Base-by-base conservation (phyloP, 92 coral and sea anemone species). In the Muricea muricata region DNA sequence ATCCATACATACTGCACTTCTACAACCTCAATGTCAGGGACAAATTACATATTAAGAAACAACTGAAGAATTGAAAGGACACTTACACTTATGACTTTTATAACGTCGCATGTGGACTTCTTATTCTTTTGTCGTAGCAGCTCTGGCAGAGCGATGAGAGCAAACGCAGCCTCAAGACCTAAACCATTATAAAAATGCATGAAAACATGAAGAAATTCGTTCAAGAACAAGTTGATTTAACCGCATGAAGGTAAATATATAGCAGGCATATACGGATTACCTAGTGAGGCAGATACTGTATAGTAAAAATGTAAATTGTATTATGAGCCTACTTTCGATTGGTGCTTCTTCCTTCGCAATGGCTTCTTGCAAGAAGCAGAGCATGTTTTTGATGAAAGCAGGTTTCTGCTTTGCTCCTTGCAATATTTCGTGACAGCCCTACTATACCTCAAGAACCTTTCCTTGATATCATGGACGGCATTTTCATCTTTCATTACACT, bases 391-490 rank as follows among this genome's bases (percentile, higher is more conserved):
- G 25, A 55, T 55, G 25, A 55, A 55, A 55, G 63, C 26, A 55
- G 63, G 30, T 24, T 55, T 55, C 63, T 55, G 12, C 63, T 55
- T 55, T 55, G 63, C 7, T 55, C 63, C 30, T 24, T 55, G 63
- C 63, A 55, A 55, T 55, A 55, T 55, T 55, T 55, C 63, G 63
- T 55, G 10, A 55, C 63, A 55, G 63, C 63, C 63, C 63, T 29
- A 55, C 63, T 24, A 55, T 55, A 55, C 30, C 21, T 55, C 30
- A 55, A n/a, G 63, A 55, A 55, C 21, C 63, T 55, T 24, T 55
- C 63, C 63, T 55, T 55, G 7, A 55, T 55, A 24, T 55, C 63
- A 55, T 10, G 11, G 25, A 24, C 63, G 63, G 63, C 63, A 55
- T 55, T 55, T 55, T 55, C 63, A 55, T 55, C 63, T 24, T 55